These are phyloP conservation scores for Bombus soroeensis DNA, from an alignment of 1,140 invertebrate genomes.

Conservation along the genomic window DNA sequence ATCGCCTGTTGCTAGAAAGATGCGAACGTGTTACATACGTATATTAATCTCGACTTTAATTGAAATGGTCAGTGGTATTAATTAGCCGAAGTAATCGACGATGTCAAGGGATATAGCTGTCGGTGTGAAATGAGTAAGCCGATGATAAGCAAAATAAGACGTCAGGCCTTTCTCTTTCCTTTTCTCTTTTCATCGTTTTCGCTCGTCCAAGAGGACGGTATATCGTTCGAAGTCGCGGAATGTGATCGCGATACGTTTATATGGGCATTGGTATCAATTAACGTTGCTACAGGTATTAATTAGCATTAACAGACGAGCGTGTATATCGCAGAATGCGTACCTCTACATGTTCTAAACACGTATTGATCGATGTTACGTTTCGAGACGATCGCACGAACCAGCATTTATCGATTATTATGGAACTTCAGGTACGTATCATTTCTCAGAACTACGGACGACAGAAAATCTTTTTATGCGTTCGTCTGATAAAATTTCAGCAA, in stretches of 20 bases:
- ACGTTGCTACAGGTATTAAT: constrained; percentile 49
- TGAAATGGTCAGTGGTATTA: constrained; percentile 13
- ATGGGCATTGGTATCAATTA: constrained; percentile 51
- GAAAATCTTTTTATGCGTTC: no score
- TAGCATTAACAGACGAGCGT: constrained; percentile 24
- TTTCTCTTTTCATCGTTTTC: constrained; percentile 17
- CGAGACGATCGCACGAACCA: not conserved
- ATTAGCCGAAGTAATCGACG: constrained; percentile 44
- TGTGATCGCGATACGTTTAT: constrained; percentile 50
- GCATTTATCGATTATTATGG: not conserved
- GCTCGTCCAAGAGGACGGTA: not conserved
- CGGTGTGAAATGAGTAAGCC: constrained; percentile 31
- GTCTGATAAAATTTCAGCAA: no score
- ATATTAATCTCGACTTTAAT: constrained; percentile 26
- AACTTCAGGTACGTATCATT: no score
- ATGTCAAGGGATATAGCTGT: constrained; percentile 40
- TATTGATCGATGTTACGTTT: constrained; percentile 2
- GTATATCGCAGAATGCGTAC: constrained; percentile 4
- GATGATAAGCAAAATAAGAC: constrained; percentile 47
- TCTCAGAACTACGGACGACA: no score
- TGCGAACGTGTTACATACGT: not conserved
- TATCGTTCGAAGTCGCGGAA: constrained; percentile 38
- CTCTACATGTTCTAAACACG: not conserved
- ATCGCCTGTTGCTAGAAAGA: not conserved
- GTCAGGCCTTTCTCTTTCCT: constrained; percentile 4